These are phyloP conservation scores for Cairina moschata DNA, from an alignment of 2,113 vertebrate genomes.

Conservation along the genomic window DNA sequence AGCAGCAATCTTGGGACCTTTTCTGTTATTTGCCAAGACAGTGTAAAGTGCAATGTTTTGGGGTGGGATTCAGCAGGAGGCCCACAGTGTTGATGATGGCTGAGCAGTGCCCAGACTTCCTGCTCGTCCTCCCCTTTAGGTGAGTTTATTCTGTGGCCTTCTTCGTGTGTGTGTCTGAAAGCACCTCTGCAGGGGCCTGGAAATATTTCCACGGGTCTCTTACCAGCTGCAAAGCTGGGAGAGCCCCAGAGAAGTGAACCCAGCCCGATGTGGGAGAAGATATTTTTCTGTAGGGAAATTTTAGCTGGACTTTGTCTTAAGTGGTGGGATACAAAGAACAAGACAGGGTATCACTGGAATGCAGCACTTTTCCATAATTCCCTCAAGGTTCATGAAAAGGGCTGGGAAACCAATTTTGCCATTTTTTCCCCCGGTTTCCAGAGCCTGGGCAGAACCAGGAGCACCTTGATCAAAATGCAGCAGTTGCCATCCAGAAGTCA, in stretches of 20 bases:
- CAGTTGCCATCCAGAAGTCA: background rate
- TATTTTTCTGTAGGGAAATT: background rate
- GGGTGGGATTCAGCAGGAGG: background rate
- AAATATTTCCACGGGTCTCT: background rate
- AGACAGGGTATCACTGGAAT: background rate
- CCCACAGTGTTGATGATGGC: rapidly evolving
- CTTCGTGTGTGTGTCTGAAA: background rate
- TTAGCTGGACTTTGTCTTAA: background rate
- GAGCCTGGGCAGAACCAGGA: background rate
- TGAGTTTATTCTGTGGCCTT: background rate
- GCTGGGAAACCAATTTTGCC: background rate
- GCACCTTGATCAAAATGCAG: background rate
- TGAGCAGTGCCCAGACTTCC: background rate
- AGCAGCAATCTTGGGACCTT: background rate
- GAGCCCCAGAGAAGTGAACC: background rate
- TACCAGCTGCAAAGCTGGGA: background rate
- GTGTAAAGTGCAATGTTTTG: background rate
- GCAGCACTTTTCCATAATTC: background rate
- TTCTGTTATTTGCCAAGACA: background rate
- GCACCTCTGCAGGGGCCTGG: background rate
- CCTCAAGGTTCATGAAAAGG: background rate
- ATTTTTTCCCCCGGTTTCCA: background rate
- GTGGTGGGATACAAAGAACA: background rate
- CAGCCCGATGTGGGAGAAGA: background rate
- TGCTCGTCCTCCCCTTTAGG: background rate